Conservation (phyloP, 2,797 vertebrate genomes). For the Alca torda region DNA sequence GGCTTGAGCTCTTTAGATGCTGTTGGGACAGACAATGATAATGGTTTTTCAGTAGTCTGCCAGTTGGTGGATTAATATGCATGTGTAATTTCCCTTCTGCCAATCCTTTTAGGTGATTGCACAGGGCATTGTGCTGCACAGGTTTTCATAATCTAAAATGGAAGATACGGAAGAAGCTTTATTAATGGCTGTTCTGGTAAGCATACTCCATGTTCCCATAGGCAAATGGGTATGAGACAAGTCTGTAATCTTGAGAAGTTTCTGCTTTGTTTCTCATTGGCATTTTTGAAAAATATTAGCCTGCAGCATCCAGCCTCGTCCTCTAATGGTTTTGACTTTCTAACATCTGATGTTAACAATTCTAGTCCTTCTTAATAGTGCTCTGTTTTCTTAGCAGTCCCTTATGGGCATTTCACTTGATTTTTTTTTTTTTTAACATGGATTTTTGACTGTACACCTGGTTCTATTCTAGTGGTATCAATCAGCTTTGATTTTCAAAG, state of each 20-base stretch:
- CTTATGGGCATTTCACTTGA: neutral
- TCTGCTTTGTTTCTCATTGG: neutral
- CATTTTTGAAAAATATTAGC: neutral
- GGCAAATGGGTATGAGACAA: neutral
- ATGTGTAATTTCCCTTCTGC: neutral
- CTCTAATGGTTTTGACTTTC: neutral
- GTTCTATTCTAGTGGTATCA: neutral
- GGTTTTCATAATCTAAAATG: neutral
- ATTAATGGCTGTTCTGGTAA: neutral
- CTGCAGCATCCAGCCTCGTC: neutral
- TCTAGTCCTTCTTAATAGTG: neutral
- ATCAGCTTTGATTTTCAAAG: neutral
- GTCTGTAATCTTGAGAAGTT: neutral
- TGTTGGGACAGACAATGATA: neutral
- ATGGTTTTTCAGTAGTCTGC: neutral
- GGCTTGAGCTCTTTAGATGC: neutral
- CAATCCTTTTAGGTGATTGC: neutral
- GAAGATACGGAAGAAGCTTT: neutral
- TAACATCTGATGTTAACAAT: neutral
- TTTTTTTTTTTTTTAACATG: neutral
- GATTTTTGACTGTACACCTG: neutral
- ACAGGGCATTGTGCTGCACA: neutral
- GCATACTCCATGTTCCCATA: neutral
- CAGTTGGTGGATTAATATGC: neutral
- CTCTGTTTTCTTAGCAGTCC: neutral